Evolutionary conservation across 2,113 vertebrate species (phyloP).

Genomic region (Cyprinodon variegatus): DNA sequence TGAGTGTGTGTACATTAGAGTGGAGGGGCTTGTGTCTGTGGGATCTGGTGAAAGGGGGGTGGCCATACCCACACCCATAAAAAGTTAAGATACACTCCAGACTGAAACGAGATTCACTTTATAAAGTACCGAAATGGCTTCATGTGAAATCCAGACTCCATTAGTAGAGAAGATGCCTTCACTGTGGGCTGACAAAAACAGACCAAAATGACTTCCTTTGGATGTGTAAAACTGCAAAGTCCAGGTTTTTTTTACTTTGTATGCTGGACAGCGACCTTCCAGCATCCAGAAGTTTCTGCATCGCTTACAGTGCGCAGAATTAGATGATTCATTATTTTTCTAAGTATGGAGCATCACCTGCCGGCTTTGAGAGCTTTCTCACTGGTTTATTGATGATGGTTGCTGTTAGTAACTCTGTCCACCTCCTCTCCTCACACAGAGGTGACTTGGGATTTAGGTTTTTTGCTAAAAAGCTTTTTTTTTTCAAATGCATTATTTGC

Average conservation of each 20-base stretch:
- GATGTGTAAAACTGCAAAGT: background rate
- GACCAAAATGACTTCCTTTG: slow-evolving; percentile 5
- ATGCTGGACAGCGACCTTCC: background rate
- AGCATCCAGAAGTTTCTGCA: background rate
- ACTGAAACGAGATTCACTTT: slow-evolving; percentile 15
- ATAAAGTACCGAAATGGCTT: slow-evolving; percentile 15
- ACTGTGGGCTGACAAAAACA: background rate
- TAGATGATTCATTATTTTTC: slow-evolving; percentile 36
- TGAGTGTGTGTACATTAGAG: slow-evolving; percentile 54
- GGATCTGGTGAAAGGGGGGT: background rate
- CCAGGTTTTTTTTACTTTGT: background rate
- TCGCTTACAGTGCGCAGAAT: slow-evolving; percentile 39
- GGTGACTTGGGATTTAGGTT: slow-evolving; percentile 6
- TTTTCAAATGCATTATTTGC: background rate
- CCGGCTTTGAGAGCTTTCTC: slow-evolving; percentile 33
- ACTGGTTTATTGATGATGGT: slow-evolving; percentile 68
- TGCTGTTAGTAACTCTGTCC: slow-evolving; percentile 55
- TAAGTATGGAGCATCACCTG: slow-evolving; percentile 54
- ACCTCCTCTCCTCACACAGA: slow-evolving; percentile 15
- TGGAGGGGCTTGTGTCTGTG: slow-evolving; percentile 33
- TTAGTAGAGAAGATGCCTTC: slow-evolving; percentile 10
- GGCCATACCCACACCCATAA: slow-evolving; percentile 37
- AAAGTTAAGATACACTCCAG: slow-evolving; percentile 27
- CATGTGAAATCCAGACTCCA: slow-evolving; percentile 5
- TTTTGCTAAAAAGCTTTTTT: background rate